Evolutionary conservation across 23 tunicate genomes (phyloP), one percentile per base, ranked within the genome.

Genomic region (Diplosoma virens): DNA sequence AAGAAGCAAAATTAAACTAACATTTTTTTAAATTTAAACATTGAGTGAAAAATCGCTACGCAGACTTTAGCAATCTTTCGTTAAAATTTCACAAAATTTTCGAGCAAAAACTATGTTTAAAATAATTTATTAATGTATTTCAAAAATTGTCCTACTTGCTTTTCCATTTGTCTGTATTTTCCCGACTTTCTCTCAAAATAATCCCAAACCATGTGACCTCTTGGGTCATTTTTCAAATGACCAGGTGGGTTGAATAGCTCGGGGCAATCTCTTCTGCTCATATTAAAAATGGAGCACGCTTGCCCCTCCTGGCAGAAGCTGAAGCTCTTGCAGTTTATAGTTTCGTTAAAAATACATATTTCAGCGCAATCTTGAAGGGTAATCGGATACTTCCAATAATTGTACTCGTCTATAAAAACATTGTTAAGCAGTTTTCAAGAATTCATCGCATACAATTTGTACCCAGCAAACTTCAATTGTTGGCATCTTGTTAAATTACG

Each of bases 391-490:
- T 65, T 77, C 84, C 87, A 89, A 70, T 54, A 82, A 77, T 78
- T 89, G 75, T 89, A 89, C 61, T 89, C 96, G 30, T 79, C 96
- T 89, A 64, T 6, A 72, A 58, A 45, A 65, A 63, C n/a, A n/a
- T n/a, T 17, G 17, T n/a, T n/a, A n/a, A n/a, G n/a, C n/a, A n/a
- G 66, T 58, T 58, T 58, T n/a, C 17, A n/a, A 58, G 22, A 9
- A 58, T 22, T 11, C 16, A 11, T 46, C 16, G 16, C 11, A 16
- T 16, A 11, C n/a, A n/a, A n/a, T n/a, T n/a, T n/a, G n/a, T n/a
- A n/a, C n/a, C n/a, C n/a, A n/a, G n/a, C n/a, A n/a, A n/a, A n/a
- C n/a, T n/a, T n/a, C n/a, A n/a, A n/a, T n/a, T n/a, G n/a, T n/a
- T n/a, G n/a, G n/a, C n/a, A n/a, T n/a, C n/a, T n/a, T n/a, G n/a